These are phyloP conservation scores for Xiphophorus birchmanni DNA, from an alignment of 2,797 vertebrate genomes.

Conservation along the genomic window DNA sequence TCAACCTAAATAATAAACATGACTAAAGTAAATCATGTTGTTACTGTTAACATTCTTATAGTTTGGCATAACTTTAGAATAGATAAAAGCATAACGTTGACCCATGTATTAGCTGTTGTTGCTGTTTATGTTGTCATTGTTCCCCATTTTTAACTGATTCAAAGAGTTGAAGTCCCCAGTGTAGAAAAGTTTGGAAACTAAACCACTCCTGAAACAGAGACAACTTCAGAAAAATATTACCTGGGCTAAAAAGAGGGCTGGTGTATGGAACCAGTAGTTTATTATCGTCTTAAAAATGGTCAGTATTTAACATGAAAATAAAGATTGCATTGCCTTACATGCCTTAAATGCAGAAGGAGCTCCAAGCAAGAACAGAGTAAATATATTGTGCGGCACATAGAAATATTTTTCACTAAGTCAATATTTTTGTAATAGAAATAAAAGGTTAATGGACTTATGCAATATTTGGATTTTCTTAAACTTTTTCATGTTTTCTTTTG, in stretches of 20 bases:
- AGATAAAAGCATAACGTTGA: not conserved
- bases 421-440: not conserved
- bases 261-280: not conserved
- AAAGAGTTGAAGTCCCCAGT: not conserved
- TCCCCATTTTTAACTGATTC: not conserved
- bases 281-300: not conserved
- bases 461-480: not conserved
- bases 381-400: not conserved
- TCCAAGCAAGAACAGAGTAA: not conserved
- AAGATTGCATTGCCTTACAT: not conserved
- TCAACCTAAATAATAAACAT: not conserved
- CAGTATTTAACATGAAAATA: not conserved
- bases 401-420: not conserved
- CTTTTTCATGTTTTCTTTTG: not conserved
- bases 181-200: not conserved
- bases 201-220: not conserved
- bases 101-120: not conserved
- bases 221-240: not conserved
- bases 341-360: not conserved
- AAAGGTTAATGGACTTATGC: not conserved
- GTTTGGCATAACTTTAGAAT: not conserved
- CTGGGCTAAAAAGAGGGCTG: not conserved
- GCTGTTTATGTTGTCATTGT: not conserved
- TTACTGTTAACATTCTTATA: not conserved
- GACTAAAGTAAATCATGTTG: not conserved